Conservation (phyloP, 2,888 invertebrate species). For the Capitulum mitella region DNA sequence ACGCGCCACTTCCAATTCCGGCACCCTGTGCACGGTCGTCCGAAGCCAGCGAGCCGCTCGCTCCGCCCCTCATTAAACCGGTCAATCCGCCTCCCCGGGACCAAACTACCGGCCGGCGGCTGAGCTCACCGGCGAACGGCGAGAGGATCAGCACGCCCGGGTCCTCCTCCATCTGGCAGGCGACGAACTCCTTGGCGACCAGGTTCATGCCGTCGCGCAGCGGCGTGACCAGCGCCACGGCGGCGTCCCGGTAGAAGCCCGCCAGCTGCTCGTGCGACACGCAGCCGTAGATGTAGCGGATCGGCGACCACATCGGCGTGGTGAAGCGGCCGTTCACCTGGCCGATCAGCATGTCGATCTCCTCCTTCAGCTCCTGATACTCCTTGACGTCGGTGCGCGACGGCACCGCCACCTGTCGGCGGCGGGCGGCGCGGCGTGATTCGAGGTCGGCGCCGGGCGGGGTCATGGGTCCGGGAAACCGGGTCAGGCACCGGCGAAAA, state of each 20-base stretch:
- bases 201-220: conserved; percentile 48
- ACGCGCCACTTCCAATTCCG: no score
- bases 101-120: no score
- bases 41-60: no score
- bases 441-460: no score
- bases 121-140: conserved; percentile 44
- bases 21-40: no score
- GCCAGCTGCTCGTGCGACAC: conserved; percentile 44
- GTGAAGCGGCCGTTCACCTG: conserved; percentile 46
- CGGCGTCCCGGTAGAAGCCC: conserved; percentile 45
- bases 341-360: conserved; percentile 45
- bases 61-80: no score
- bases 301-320: conserved; percentile 46
- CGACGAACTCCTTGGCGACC: conserved; percentile 47
- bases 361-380: conserved; percentile 46
- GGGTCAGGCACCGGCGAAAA: no score
- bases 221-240: conserved; percentile 46
- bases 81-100: no score
- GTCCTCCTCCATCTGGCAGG: conserved; percentile 43
- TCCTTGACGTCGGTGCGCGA: conserved; percentile 46
- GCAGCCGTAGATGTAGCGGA: conserved; percentile 46
- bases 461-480: no score
- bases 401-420: conserved; percentile 44
- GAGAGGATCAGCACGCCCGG: conserved; percentile 46
- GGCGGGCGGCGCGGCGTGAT: no score